Evolutionary conservation across 1,140 invertebrate species (phyloP), one percentile per base, ranked within the genome.

Genomic region (Cotesia glomerata): DNA sequence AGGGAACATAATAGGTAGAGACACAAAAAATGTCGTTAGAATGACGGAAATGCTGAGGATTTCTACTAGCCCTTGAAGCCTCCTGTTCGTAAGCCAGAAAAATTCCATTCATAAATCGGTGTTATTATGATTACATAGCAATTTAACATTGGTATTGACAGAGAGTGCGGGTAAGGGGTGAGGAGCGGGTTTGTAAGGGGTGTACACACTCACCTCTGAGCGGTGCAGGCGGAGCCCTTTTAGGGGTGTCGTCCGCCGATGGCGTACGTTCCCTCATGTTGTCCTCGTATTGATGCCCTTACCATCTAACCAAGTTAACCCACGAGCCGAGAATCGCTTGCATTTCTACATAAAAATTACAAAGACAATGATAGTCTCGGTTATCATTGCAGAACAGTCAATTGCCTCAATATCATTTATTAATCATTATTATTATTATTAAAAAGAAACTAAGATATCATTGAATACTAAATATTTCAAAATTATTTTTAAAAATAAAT

Each of bases 201-300:
- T 56, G 62, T 52, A 71, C 69, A 61, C 26, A 84, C 82, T 86
- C 77, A 87, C 85, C 84, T 87, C 82, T 82, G 76, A 79, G 81
- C 77, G 84, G 83, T 59, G 82, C 84, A 76, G 84, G 82, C 77
- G 84, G 85, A 75, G 84, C 85, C 86, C 84, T 86, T 77, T 84
- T 85, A 68, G 84, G 86, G 84, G 85, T 85, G 78, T 86, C 85
- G 77, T 87, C 83, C 77, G 84, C 84, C 80, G 83, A 87, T 81
- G 86, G 85, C 77, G 83, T 87, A 76, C 85, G 80, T 79, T 86
- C 86, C 84, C 86, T 86, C 86, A 86, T 87, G 78, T 76, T 87
- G 80, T 77, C 75, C 77, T 79, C 74, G 39, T 45, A 45, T 45
- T 11, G 76, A 34, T 59, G 71, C 75, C 77, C 79, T 79, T 80